phyloP scores from a whole-genome alignment of 2,113 vertebrate species.

The Pantherophis guttatus region DNA sequence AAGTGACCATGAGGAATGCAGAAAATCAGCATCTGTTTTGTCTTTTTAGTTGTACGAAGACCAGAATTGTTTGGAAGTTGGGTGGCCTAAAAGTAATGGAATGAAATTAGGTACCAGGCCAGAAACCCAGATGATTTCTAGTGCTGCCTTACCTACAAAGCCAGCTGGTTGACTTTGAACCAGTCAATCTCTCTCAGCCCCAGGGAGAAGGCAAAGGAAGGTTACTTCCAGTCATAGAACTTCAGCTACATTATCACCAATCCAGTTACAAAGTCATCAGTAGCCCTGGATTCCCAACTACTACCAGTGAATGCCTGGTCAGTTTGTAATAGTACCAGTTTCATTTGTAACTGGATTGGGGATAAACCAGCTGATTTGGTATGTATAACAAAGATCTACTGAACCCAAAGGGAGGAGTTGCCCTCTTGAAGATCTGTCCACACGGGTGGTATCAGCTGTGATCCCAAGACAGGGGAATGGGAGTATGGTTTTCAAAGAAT shows the following conservation, averaged over 20 bases:
- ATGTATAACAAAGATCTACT: neutral
- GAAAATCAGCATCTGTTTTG: slow-evolving; percentile 35
- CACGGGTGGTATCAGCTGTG: neutral
- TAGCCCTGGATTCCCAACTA: neutral
- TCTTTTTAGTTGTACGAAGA: neutral
- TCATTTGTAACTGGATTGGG: neutral
- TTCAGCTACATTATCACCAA: neutral
- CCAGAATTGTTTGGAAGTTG: neutral
- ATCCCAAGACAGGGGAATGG: neutral
- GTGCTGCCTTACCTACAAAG: neutral
- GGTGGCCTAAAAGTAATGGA: neutral
- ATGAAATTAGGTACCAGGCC: neutral
- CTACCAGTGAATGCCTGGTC: neutral
- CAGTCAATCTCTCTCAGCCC: neutral
- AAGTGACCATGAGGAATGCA: slow-evolving; percentile 25
- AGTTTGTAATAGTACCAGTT: neutral
- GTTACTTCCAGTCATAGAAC: neutral
- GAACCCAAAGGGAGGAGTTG: neutral
- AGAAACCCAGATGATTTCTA: neutral
- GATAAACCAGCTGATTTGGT: neutral
- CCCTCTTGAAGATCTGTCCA: neutral
- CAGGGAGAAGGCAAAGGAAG: neutral
- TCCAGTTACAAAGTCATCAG: neutral
- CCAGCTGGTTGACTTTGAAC: neutral
- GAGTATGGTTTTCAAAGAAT: neutral